Evolutionary conservation across 2,888 invertebrate genomes (phyloP).

Genomic region (Abrostola tripartita): DNA sequence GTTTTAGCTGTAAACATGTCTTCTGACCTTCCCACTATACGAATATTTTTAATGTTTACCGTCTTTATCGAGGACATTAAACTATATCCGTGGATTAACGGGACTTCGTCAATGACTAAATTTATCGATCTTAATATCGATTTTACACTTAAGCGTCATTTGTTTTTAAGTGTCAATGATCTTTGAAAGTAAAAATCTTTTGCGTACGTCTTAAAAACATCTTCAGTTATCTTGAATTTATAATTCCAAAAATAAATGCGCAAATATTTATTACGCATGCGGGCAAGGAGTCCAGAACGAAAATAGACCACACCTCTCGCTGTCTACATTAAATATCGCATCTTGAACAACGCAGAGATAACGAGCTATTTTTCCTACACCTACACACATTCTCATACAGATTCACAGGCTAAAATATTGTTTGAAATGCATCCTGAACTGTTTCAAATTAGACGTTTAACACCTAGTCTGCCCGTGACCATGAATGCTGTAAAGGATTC

Average conservation of each 20-base stretch:
- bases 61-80: conserved; percentile 41
- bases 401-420: conserved; percentile 58
- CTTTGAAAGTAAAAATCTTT: background rate
- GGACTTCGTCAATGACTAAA: conserved; percentile 1
- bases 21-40: conserved; percentile 68
- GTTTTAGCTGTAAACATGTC: conserved; percentile 73
- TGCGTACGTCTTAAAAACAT: conserved; percentile 16
- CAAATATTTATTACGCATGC: conserved; percentile 78
- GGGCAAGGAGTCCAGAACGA: conserved; percentile 73
- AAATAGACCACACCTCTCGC: conserved; percentile 78
- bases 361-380: conserved; percentile 74
- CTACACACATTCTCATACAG: conserved; percentile 70
- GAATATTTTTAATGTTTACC: conserved; percentile 66
- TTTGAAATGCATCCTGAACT: conserved; percentile 56
- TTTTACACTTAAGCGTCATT: background rate
- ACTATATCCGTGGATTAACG: conserved; percentile 18
- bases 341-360: conserved; percentile 72
- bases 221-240: conserved; percentile 60
- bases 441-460: too few species aligned
- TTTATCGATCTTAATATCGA: background rate
- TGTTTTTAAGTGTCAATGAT: conserved; percentile 1
- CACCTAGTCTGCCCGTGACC: too few species aligned
- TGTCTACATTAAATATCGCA: conserved; percentile 75
- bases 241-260: conserved; percentile 73
- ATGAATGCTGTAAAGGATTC: too few species aligned